Conservation (phyloP, 2,797 vertebrate species). For the Sebastes itinus region DNA sequence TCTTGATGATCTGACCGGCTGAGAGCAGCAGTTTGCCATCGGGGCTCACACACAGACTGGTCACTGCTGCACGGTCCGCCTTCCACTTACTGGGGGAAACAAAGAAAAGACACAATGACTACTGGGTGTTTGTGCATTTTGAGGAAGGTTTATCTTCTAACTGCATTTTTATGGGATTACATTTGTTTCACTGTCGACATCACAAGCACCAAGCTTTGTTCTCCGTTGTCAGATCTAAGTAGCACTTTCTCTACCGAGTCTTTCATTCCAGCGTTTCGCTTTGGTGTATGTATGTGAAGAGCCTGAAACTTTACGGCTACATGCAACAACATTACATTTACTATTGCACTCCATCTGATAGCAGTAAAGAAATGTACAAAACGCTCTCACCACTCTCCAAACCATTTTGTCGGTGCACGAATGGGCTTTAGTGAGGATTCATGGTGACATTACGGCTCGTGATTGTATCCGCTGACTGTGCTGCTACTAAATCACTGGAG, state of each 20-base stretch:
- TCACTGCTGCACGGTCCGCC: slow-evolving; percentile 92
- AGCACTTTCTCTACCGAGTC: not conserved
- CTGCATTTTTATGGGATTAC: not conserved
- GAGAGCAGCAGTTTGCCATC: slow-evolving; percentile 96
- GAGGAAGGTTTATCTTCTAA: not conserved
- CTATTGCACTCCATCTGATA: not conserved
- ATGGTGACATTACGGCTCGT: not conserved
- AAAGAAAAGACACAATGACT: not conserved
- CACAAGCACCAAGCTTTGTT: not conserved
- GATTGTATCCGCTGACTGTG: not conserved
- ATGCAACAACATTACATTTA: not conserved
- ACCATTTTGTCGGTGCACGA: not conserved
- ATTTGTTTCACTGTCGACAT: not conserved
- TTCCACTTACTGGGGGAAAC: slow-evolving; percentile 92
- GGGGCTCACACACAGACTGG: slow-evolving; percentile 93
- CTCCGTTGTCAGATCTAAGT: not conserved
- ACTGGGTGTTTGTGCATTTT: not conserved
- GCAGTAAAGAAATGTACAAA: not conserved
- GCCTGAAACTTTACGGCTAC: not conserved
- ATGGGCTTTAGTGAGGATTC: slow-evolving; percentile 17
- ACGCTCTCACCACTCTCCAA: not conserved
- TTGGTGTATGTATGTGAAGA: not conserved
- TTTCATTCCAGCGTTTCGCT: not conserved
- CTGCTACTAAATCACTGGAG: not conserved
- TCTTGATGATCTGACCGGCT: slow-evolving; percentile 94